Evolutionary conservation across 1,140 invertebrate genomes (phyloP).

Genomic region (Aphaenogaster rudis): DNA sequence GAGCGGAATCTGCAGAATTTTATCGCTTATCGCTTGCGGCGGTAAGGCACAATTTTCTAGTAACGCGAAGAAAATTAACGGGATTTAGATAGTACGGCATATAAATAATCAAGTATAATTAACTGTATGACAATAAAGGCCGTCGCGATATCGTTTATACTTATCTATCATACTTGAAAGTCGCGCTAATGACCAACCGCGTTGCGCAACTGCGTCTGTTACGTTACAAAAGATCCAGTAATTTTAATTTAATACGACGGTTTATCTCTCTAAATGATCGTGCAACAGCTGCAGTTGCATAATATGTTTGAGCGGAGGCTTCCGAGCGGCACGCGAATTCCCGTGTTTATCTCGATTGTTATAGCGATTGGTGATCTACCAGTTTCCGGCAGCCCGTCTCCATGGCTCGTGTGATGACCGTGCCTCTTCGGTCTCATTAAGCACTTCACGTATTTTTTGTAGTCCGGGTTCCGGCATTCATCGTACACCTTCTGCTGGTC

Average conservation of each 20-base stretch:
- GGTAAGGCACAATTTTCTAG: neutral
- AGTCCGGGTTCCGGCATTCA: slow-evolving; percentile 82
- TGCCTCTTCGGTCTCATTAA: slow-evolving; percentile 83
- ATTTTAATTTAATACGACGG: slow-evolving; percentile 47
- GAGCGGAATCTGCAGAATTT: slow-evolving; percentile 50
- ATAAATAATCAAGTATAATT: slow-evolving; percentile 5
- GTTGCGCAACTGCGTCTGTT: slow-evolving; percentile 37
- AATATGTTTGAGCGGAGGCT: slow-evolving; percentile 21
- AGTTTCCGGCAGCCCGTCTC: slow-evolving; percentile 14
- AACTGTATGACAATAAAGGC: neutral
- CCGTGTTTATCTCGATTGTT: slow-evolving; percentile 35
- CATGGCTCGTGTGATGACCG: slow-evolving; percentile 56
- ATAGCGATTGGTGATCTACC: slow-evolving; percentile 66
- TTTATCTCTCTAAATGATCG: slow-evolving; percentile 19
- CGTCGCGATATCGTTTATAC: neutral
- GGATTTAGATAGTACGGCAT: neutral
- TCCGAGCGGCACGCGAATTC: slow-evolving; percentile 25
- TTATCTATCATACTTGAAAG: neutral
- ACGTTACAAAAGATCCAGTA: slow-evolving; percentile 19
- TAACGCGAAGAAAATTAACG: neutral
- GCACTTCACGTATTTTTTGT: slow-evolving; percentile 83
- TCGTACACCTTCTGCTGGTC: slow-evolving; percentile 58
- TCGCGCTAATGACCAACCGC: neutral
- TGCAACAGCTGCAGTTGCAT: slow-evolving; percentile 39
- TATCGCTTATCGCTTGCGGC: slow-evolving; percentile 12